Evolutionary conservation across 2,888 invertebrate genomes (phyloP), one percentile per base, ranked within the genome.

Genomic region (Drosophila subsilvestris): DNA sequence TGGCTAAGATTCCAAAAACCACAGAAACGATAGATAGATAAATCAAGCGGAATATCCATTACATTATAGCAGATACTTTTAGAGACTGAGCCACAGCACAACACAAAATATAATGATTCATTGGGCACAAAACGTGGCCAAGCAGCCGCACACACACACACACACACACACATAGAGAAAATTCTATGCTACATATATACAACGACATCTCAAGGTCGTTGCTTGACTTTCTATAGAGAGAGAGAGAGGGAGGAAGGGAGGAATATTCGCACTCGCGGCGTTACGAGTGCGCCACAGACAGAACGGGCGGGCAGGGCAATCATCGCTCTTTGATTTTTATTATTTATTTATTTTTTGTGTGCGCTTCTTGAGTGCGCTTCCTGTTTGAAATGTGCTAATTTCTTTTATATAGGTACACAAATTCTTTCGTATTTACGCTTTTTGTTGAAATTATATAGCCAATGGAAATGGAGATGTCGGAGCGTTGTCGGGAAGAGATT

Each of bases 361-460:
- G 54, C 47, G 42, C 18, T 54, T 69, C 47, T 55, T 43, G 17
- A 45, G 56, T 37, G 56, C 70, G 47, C 70, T 70, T 62, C 56
- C 62, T 70, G 51, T 62, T 70, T 57, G 50, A 53, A 61, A 62
- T 70, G 70, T 70, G 70, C 37, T 70, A 70, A 70, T 70, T 62
- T 70, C 43, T 62, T 69, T 44, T 61, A 47, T 61, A 56, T 54
- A n/a, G n/a, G n/a, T n/a, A 66, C 53, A 43, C 25, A 65, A 63
- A 51, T 49, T 53, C 37, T 37, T 14, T 37, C 7, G 7, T n/a
- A 7, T 7, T 7, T n/a, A 37, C 37, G 14, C 6, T 37, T n/a
- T 45, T 49, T 61, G 50, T 48, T 42, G 32, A 29, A 10, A 45
- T 29, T 59, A 32, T 58, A 59, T 55, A 7, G 1, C 32, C 29